phyloP scores from a whole-genome alignment of 2,797 vertebrate species.

The Acipenser transmontanus region DNA sequence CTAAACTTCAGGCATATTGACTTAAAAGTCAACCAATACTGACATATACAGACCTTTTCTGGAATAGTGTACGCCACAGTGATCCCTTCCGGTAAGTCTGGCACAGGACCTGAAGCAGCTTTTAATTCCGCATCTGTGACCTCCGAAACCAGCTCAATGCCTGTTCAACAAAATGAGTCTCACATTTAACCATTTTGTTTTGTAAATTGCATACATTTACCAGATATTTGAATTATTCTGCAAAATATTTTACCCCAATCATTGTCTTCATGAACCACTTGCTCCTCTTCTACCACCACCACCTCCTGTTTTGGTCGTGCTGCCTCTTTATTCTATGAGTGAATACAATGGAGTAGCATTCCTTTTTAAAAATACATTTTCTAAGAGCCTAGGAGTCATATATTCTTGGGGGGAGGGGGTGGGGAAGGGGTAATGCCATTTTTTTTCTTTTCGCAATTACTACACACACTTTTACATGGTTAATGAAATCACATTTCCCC shows the following conservation, averaged over 20 bases:
- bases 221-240: too few species aligned
- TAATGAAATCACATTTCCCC: too few species aligned
- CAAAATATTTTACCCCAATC: constrained; percentile 66
- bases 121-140: constrained; percentile 79
- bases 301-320: constrained; percentile 64
- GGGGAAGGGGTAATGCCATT: too few species aligned
- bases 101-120: constrained; percentile 69
- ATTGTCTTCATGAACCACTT: constrained; percentile 85
- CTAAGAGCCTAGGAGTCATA: too few species aligned
- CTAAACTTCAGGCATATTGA: too few species aligned
- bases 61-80: constrained; percentile 92
- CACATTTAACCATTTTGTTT: too few species aligned
- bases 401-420: too few species aligned
- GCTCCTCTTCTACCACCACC: constrained; percentile 57
- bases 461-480: too few species aligned
- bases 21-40: too few species aligned
- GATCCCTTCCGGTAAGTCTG: constrained; percentile 87
- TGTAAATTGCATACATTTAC: too few species aligned
- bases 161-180: constrained; percentile 42
- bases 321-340: constrained; percentile 68
- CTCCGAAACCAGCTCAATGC: constrained; percentile 90
- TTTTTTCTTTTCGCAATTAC: too few species aligned
- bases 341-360: constrained; percentile 14
- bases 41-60: constrained; percentile 57
- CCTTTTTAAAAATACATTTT: not conserved